A percentile compares a stretch with the other conserved stretches of the same genome.
phyloP scores from a whole-genome alignment of 1,140 invertebrate species.

The Panagrolaimus sp. region DNA sequence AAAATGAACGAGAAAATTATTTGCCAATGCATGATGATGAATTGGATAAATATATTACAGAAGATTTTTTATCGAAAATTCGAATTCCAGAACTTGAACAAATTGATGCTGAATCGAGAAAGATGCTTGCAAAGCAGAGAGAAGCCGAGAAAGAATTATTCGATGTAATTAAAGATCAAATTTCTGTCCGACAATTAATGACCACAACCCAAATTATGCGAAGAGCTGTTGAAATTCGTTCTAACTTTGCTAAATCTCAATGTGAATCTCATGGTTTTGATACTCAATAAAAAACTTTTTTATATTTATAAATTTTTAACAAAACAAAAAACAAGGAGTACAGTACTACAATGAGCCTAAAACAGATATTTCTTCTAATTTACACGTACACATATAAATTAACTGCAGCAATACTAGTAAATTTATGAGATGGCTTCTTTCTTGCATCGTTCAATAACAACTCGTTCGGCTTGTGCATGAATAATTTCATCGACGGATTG shows the following conservation, averaged over 20 bases:
- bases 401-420: background rate
- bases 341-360: background rate
- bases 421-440: slow-evolving; percentile 29
- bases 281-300: background rate
- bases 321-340: background rate
- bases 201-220: background rate
- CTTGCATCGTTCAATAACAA: slow-evolving; percentile 34
- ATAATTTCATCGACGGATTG: slow-evolving; percentile 40
- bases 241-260: background rate
- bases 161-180: background rate
- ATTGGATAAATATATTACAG: background rate
- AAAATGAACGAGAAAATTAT: background rate
- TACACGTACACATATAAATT: background rate
- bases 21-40: background rate
- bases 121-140: background rate
- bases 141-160: background rate
- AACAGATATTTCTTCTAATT: background rate
- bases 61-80: background rate
- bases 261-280: background rate
- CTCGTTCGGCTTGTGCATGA: slow-evolving; percentile 32
- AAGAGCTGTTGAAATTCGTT: background rate
- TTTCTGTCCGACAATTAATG: background rate
- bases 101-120: background rate
- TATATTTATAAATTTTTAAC: background rate
- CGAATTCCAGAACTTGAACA: background rate